Base-by-base conservation (phyloP, 2,888 invertebrate species). In the Acholoe squamosa region DNA sequence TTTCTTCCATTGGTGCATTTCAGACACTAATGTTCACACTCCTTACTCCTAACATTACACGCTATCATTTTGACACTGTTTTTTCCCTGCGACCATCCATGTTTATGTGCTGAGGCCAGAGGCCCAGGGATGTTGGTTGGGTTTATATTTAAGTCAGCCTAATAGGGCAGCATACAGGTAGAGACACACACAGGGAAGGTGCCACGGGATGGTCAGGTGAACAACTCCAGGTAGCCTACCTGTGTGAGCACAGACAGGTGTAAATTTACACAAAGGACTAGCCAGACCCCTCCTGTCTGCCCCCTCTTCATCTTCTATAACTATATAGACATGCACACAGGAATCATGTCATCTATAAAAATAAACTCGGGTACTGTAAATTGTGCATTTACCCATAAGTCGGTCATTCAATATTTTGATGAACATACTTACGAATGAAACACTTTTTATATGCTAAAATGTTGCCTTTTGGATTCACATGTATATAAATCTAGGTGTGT, bases 161-260 rank as follows among this genome's bases (percentile, higher is more conserved):
- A 71, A 71, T 71, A 25, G 12, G n/a, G 14, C 28, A 28, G 71
- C 19, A 28, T 71, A 28, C 16, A 28, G 71, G 12, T 71, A 71
- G 71, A 0, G 31, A 25, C 71, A 71, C 71, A 71, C 71, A 71
- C 71, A 43, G 43, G 25, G 14, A 3, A 28, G 71, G 71, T 25
- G 71, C 71, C 28, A 71, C 71, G 28, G n/a, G 61, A 61, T 71
- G 28, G n/a, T 28, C 71, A 71, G 71, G 31, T 28, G 71, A 71
- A 25, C 61, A 19, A 25, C 71, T n/a, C 16, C 71, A 14, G 25
- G 31, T 16, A 25, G 28, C n/a, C 71, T 71, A 28, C 31, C 71
- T 25, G 28, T 71, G 31, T 71, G 12, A 25, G 71, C 71, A 14
- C 28, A 71, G 71, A 71, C 71, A 71, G 71, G 71, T 71, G 71